Evolutionary conservation across 2,113 vertebrate species (phyloP).

Genomic region (Myotis lucifugus): DNA sequence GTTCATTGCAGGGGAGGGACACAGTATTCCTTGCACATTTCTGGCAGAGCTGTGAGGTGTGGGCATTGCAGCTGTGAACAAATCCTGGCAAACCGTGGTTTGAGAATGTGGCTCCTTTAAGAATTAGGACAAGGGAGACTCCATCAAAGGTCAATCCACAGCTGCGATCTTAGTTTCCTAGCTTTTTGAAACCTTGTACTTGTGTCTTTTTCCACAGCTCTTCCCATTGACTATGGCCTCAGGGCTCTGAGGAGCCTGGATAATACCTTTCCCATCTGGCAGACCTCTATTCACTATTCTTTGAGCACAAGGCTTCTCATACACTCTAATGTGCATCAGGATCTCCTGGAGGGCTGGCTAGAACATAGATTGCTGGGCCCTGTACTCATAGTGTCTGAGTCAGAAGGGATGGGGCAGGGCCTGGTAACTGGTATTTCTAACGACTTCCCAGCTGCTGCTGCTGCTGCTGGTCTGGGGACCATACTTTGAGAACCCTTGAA

Average conservation of each 20-base stretch:
- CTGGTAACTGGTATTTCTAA: background rate
- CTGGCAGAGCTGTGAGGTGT: background rate
- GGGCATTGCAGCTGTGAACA: background rate
- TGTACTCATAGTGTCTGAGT: background rate
- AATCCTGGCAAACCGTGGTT: background rate
- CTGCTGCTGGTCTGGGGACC: background rate
- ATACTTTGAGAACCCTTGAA: background rate
- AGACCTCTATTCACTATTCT: background rate
- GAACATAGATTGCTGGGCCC: background rate
- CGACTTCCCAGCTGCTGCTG: too few relatives aligned
- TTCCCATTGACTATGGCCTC: background rate
- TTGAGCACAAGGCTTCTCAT: too few relatives aligned
- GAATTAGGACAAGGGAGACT: background rate
- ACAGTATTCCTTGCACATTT: accelerated
- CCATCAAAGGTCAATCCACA: background rate
- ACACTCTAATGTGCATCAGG: background rate
- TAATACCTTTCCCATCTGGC: background rate
- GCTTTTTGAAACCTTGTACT: background rate
- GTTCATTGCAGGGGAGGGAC: background rate
- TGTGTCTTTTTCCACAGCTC: background rate
- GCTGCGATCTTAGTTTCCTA: background rate
- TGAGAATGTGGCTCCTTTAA: background rate
- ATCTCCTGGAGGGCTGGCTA: background rate
- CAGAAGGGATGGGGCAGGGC: background rate
- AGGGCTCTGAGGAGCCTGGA: background rate